phyloP scores from a whole-genome alignment of 2,888 invertebrate genomes.

The Yponomeuta plumbellus region DNA sequence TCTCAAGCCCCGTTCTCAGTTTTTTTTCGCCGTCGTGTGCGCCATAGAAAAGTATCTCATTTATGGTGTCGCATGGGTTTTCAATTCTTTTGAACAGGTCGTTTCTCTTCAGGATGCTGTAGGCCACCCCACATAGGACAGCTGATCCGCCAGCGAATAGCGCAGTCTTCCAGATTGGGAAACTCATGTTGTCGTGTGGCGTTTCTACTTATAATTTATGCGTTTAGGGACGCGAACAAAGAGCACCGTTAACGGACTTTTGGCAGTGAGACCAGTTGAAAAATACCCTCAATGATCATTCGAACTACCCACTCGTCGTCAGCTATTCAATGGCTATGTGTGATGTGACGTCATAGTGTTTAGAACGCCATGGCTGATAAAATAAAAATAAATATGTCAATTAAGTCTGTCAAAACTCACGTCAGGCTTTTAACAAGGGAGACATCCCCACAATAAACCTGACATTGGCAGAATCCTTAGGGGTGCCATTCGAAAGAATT shows the following conservation, averaged over 20 bases:
- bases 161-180: conserved; percentile 29
- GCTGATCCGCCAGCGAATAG: conserved; percentile 28
- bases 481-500: too few relatives aligned
- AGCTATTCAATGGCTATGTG: too few relatives aligned
- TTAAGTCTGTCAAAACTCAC: background rate
- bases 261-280: background rate
- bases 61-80: conserved; percentile 33
- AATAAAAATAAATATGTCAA: background rate
- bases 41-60: conserved; percentile 54
- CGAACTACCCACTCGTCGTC: too few relatives aligned
- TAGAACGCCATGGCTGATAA: background rate
- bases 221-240: background rate
- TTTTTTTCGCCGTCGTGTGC: conserved; percentile 34
- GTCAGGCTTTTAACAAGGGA: background rate
- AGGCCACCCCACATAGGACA: conserved; percentile 28
- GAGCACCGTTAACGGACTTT: background rate
- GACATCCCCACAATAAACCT: too few relatives aligned
- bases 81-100: background rate
- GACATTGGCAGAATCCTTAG: too few relatives aligned
- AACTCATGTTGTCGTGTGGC: conserved; percentile 25
- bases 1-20: conserved; percentile 41
- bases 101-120: conserved; percentile 24
- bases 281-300: background rate
- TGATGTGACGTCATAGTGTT: background rate
- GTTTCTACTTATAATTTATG: background rate